Base-by-base conservation (phyloP, 2,888 invertebrate genomes). In the Scaptomyza flava region DNA sequence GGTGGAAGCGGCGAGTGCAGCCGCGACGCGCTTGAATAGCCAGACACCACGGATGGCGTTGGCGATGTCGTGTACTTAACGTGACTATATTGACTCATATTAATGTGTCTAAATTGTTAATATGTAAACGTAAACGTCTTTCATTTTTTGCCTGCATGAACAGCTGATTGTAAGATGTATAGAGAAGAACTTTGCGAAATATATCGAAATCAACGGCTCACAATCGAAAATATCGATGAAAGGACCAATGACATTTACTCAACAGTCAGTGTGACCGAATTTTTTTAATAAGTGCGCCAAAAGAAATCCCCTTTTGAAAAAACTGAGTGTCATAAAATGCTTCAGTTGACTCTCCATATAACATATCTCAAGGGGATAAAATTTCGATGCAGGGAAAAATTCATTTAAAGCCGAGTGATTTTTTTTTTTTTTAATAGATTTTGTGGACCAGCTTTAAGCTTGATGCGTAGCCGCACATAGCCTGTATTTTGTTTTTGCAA, bases 1-100 rank as follows among this genome's bases (percentile, higher is more conserved):
- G 94, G 94, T 61, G 96, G 96, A 68, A 96, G 90, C 5, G 95
- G 94, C 64, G 95, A 95, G 8, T 94, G 93, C 78, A 93, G 94
- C 68, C 94, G 92, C 2, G 94, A 93, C 20, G 89, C 79, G 3
- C 86, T 81, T 27, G 83, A 76, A 51, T 89, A 90, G 41, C 89
- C 90, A 2, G 90, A 89, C 58, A 82, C 87, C 68, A 87, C 88
- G 30, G 89, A 85, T n/a, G 89, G 84, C 46, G 84, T 89, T 20
- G 84, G 84, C 31, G 84, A 84, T 63, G 89, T 81, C 9, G 84
- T 72, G 47, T 84, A 84, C 63, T 84, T 84, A 58, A 87, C 75
- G 45, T 86, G 72, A 69, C 80, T 87, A 17, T 89, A 89, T 72
- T 81, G 87, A 58, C 85, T 89, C 84, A 84, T 84, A 53, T 71